These are phyloP conservation scores for Campoplex nolae DNA, from an alignment of 2,888 invertebrate species.

Conservation along the genomic window DNA sequence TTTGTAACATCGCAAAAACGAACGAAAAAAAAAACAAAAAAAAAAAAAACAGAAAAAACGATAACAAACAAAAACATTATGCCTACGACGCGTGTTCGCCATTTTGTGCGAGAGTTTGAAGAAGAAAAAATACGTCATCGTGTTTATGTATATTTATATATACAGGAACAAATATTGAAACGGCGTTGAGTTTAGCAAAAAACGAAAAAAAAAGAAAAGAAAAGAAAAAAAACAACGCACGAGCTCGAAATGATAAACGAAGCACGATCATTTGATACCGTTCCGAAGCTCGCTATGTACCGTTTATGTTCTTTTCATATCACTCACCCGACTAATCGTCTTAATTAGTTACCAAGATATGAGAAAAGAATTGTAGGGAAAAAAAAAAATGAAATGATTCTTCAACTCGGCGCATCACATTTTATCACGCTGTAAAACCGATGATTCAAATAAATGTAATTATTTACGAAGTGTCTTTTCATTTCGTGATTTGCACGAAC, in stretches of 20 bases:
- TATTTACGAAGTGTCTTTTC: slow-evolving; percentile 74
- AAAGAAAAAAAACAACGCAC: slow-evolving; percentile 62
- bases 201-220: slow-evolving; percentile 9
- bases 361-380: slow-evolving; percentile 29
- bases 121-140: neutral
- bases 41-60: slow-evolving; percentile 38
- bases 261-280: slow-evolving; percentile 71
- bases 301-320: slow-evolving; percentile 76
- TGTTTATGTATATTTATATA: too few relatives aligned
- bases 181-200: slow-evolving; percentile 50
- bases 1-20: slow-evolving; percentile 52
- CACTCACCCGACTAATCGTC: slow-evolving; percentile 82
- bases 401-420: slow-evolving; percentile 80
- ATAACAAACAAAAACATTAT: slow-evolving; percentile 53
- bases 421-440: slow-evolving; percentile 82
- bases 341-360: slow-evolving; percentile 80
- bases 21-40: slow-evolving; percentile 27
- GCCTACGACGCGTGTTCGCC: slow-evolving; percentile 60
- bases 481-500: neutral
- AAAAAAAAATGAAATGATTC: slow-evolving; percentile 76
- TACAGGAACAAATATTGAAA: neutral
- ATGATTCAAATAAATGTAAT: slow-evolving; percentile 82
- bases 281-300: slow-evolving; percentile 79
- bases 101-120: slow-evolving; percentile 33
- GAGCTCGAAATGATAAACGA: slow-evolving; percentile 62